Evolutionary conservation across 30 jellyfish, hydroid and myxozoan species (phyloP).

Genomic region (Catostylus mosaicus): DNA sequence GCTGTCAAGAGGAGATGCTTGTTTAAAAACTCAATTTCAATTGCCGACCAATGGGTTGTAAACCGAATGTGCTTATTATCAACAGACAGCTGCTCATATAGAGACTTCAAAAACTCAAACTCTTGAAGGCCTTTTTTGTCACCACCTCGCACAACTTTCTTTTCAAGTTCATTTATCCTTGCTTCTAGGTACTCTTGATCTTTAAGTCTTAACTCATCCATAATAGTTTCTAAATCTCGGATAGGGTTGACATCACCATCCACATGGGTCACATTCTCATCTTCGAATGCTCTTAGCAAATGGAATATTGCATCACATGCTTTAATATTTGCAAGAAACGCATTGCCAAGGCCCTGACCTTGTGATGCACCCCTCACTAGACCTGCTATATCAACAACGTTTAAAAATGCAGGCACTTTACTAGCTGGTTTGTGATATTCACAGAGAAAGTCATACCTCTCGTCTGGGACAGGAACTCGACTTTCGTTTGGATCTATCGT

Average conservation of each 20-base stretch:
- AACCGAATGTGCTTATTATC: slow-evolving; percentile 91
- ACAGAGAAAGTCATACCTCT: slow-evolving; percentile 91
- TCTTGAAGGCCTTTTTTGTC: slow-evolving; percentile 87
- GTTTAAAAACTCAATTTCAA: slow-evolving; percentile 91
- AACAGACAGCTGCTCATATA: slow-evolving; percentile 49
- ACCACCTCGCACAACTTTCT: slow-evolving; percentile 82
- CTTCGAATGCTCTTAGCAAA: slow-evolving; percentile 96
- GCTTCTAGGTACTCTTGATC: slow-evolving; percentile 86
- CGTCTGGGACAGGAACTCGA: slow-evolving; percentile 99
- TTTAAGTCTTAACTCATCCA: slow-evolving; percentile 92
- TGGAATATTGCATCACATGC: slow-evolving; percentile 99
- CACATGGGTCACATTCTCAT: slow-evolving; percentile 95
- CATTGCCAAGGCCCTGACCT: slow-evolving; percentile 99
- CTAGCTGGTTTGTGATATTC: slow-evolving; percentile 92
- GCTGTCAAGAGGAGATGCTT: slow-evolving; percentile 94
- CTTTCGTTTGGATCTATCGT: slow-evolving; percentile 89
- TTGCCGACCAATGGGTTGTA: slow-evolving; percentile 78
- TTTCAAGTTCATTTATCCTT: slow-evolving; percentile 81
- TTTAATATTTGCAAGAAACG: slow-evolving; percentile 91
- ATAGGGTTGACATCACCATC: slow-evolving; percentile 96
- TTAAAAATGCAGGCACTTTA: slow-evolving; percentile 97
- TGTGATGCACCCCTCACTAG: slow-evolving; percentile 96
- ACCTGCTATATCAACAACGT: slow-evolving; percentile 98
- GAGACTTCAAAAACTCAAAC: slow-evolving; percentile 54
- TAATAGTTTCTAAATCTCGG: slow-evolving; percentile 84